A percentile compares a stretch with the other conserved stretches of the same genome.
Evolutionary conservation across 2,888 invertebrate genomes (phyloP).

Genomic region (Muschampia plurimacula): DNA sequence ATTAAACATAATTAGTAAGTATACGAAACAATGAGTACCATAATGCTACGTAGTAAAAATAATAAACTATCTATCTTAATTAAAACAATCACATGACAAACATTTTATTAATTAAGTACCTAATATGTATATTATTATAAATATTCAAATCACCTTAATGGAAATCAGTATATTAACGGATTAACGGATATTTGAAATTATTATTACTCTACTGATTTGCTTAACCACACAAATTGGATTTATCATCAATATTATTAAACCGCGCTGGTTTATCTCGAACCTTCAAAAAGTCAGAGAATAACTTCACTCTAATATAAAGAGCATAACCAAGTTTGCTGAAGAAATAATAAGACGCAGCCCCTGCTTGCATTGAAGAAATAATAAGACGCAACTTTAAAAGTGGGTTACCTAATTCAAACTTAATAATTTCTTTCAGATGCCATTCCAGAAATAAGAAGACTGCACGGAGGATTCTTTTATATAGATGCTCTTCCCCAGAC

Average conservation of each 20-base stretch:
- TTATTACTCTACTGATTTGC: too few species aligned
- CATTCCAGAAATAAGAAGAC: conserved; percentile 53
- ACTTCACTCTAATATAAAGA: conserved; percentile 22
- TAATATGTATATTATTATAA: too few species aligned
- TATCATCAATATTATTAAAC: conserved; percentile 6
- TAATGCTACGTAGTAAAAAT: neutral
- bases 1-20: too few species aligned
- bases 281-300: neutral
- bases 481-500: conserved; percentile 56
- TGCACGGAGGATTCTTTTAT: conserved; percentile 58
- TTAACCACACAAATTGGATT: neutral
- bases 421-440: conserved; percentile 48
- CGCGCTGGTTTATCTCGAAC: neutral
- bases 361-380: too few species aligned
- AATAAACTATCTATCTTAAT: neutral
- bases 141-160: too few species aligned
- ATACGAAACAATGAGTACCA: neutral
- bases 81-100: too few species aligned
- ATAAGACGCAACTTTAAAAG: conserved; percentile 13
- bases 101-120: too few species aligned
- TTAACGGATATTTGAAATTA: too few species aligned
- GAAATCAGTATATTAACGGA: too few species aligned
- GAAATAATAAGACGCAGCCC: conserved; percentile 8
- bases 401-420: conserved; percentile 31
- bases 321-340: conserved; percentile 21